Percentiles rank a stretch among this genome's conserved stretches.
Evolutionary conservation across 2,888 invertebrate genomes (phyloP).

Genomic region (Hirtodrosophila histrioides): DNA sequence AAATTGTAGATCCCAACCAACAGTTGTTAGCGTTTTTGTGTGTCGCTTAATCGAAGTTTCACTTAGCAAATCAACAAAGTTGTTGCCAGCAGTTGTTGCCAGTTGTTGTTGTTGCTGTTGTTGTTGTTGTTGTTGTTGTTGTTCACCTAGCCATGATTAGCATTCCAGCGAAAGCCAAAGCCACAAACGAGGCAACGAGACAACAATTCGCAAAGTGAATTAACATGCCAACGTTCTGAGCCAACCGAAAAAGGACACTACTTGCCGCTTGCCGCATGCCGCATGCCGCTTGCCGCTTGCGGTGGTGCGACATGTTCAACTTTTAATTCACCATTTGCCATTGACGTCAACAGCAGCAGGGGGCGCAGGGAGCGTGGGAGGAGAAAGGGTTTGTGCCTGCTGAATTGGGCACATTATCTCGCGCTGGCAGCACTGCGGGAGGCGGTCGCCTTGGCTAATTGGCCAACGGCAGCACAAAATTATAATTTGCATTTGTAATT

Average conservation of each 20-base stretch:
- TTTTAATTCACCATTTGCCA: conserved; percentile 68
- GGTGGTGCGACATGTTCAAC: conserved; percentile 70
- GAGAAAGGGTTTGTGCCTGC: not conserved
- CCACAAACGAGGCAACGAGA: conserved; percentile 43
- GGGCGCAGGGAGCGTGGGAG: conserved; percentile 4
- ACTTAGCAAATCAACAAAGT: conserved; percentile 77
- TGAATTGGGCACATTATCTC: conserved; percentile 61
- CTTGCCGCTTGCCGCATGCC: conserved; percentile 36
- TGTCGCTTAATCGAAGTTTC: conserved; percentile 72
- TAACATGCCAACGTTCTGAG: conserved; percentile 65
- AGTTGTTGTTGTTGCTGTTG: conserved; percentile 13
- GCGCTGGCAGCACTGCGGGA: conserved; percentile 37
- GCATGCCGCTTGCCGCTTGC: conserved; percentile 36
- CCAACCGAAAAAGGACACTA: conserved; percentile 22
- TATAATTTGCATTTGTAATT: conserved; percentile 78
- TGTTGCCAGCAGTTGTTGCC: conserved; percentile 39
- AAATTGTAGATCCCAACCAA: conserved; percentile 41
- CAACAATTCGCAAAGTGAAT: conserved; percentile 78
- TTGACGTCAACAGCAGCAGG: conserved; percentile 68
- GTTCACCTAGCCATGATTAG: conserved; percentile 70
- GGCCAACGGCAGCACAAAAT: conserved; percentile 76
- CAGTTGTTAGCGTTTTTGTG: conserved; percentile 47
- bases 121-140: conserved; percentile 32
- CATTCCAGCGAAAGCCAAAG: conserved; percentile 53
- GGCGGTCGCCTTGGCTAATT: conserved; percentile 55